Percentiles rank a stretch among this genome's conserved stretches.
phyloP scores from a whole-genome alignment of 2,113 vertebrate genomes.

The Chelonoidis abingdonii region DNA sequence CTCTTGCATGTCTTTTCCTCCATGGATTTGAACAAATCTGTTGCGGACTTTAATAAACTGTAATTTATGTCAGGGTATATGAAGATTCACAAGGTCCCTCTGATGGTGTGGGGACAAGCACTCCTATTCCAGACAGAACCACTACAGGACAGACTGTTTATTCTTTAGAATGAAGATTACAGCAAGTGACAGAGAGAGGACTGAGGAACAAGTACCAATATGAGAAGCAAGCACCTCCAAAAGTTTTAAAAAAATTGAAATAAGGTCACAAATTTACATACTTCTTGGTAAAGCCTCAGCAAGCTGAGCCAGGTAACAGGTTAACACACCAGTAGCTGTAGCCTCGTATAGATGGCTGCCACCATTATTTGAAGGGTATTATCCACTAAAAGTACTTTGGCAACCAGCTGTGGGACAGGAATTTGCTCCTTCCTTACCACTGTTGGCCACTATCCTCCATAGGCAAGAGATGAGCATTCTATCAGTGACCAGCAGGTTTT shows the following conservation, averaged over 20 bases:
- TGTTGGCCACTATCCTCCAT: accelerated
- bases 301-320: background rate
- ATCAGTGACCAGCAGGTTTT: background rate
- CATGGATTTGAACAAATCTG: background rate
- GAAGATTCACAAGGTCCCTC: background rate
- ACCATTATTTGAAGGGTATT: background rate
- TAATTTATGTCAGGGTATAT: background rate
- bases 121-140: background rate
- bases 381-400: background rate
- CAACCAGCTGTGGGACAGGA: background rate
- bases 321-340: accelerated
- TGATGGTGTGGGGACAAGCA: accelerated
- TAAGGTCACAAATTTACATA: no score
- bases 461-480: background rate
- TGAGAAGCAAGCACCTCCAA: background rate
- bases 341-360: background rate
- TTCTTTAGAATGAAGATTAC: background rate
- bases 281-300: background rate
- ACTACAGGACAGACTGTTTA: background rate
- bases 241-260: background rate
- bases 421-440: background rate
- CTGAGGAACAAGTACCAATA: background rate
- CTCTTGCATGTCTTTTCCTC: background rate
- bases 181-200: background rate
- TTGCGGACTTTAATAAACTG: background rate